A percentile compares a stretch with the other conserved stretches of the same genome.
Conservation (phyloP, 2,888 invertebrate species). For the Matsumyia berberina region DNA sequence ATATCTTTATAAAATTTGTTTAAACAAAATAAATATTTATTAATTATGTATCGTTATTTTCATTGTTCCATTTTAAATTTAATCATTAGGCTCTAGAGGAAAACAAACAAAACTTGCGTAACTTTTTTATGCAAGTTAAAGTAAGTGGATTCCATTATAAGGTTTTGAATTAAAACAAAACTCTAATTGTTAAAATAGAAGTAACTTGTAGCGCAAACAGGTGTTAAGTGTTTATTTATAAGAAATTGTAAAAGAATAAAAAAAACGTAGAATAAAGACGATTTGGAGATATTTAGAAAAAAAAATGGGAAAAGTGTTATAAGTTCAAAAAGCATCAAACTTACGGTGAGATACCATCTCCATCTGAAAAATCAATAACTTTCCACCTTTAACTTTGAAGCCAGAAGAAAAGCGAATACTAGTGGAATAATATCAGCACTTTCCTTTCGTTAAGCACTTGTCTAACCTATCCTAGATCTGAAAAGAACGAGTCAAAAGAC, state of each 20-base stretch:
- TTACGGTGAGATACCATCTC: too few species aligned
- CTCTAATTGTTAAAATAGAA: conserved; percentile 43
- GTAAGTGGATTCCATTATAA: conserved; percentile 36
- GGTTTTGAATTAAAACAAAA: conserved; percentile 1
- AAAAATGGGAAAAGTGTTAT: too few species aligned
- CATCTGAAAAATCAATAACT: too few species aligned
- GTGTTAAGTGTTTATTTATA: conserved; percentile 73
- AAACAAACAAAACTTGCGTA: conserved; percentile 19
- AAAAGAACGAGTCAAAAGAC: too few species aligned
- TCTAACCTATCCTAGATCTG: too few species aligned
- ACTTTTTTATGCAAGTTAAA: conserved; percentile 69
- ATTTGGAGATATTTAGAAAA: conserved; percentile 70
- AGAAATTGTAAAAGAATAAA: conserved; percentile 53
- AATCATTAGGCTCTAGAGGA: conserved; percentile 41
- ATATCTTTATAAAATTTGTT: conserved; percentile 9
- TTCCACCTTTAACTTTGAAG: too few species aligned
- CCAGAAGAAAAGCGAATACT: too few species aligned
- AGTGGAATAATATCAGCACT: too few species aligned
- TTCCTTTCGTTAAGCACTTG: too few species aligned
- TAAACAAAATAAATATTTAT: conserved; percentile 8
- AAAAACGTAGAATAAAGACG: conserved; percentile 66
- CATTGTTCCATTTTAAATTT: conserved; percentile 50
- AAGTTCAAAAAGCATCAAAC: too few species aligned
- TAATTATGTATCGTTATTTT: conserved; percentile 42
- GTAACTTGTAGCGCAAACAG: conserved; percentile 57